Conservation (phyloP, 2,888 invertebrate species). For the Polydrusus cervinus region DNA sequence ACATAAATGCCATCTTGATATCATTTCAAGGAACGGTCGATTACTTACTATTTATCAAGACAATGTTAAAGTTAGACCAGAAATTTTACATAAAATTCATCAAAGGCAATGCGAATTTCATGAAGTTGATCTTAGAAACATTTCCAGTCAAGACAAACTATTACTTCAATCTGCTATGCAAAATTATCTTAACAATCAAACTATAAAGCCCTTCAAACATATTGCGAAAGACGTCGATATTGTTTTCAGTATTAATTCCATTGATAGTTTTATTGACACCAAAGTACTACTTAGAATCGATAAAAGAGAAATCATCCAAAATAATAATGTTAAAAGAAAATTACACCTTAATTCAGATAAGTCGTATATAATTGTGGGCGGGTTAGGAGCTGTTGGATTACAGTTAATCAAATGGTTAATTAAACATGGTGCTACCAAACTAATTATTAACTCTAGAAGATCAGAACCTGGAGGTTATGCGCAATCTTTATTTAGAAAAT, state of each 20-base stretch:
- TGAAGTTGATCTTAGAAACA: slow-evolving; percentile 5
- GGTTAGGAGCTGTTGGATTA: slow-evolving; percentile 20
- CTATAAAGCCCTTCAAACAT: slow-evolving; percentile 1
- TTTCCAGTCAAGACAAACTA: slow-evolving; percentile 7
- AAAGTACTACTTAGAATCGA: slow-evolving; percentile 9
- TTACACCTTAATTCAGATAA: slow-evolving; percentile 20
- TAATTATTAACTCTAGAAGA: slow-evolving; percentile 26
- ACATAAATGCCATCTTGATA: background rate
- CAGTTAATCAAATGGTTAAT: slow-evolving; percentile 24
- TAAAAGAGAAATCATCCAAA: background rate
- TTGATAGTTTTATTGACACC: slow-evolving; percentile 5
- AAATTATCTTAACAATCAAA: slow-evolving; percentile 11
- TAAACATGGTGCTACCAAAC: slow-evolving; percentile 12
- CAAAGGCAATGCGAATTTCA: slow-evolving; percentile 25
- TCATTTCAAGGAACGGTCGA: slow-evolving; percentile 1
- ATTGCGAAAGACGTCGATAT: background rate
- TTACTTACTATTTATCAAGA: slow-evolving; percentile 17
- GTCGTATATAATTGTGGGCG: slow-evolving; percentile 31
- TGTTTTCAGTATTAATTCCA: background rate
- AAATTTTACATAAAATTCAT: slow-evolving; percentile 9
- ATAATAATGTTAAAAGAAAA: slow-evolving; percentile 8
- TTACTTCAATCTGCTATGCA: slow-evolving; percentile 11
- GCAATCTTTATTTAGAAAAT: slow-evolving; percentile 64
- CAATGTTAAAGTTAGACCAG: slow-evolving; percentile 1
- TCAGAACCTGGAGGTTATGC: background rate